Evolutionary conservation across 2,797 vertebrate species (phyloP).

Genomic region (Carcharodon carcharias): DNA sequence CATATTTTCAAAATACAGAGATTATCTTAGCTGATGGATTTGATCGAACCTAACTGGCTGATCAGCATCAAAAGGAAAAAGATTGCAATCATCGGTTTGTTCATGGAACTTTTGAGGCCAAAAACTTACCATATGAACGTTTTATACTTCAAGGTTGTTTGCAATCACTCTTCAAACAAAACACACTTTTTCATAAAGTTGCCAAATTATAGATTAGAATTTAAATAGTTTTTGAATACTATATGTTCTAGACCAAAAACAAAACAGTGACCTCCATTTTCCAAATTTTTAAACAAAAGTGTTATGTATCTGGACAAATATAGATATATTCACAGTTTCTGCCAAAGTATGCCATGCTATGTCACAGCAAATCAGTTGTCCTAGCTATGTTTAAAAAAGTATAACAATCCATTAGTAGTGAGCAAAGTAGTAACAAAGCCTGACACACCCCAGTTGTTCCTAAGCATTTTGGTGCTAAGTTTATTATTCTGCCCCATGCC

Average conservation of each 20-base stretch:
- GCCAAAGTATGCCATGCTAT: not conserved
- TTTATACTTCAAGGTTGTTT: not conserved
- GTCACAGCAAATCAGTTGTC: constrained; percentile 3
- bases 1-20: constrained; percentile 62
- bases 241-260: not conserved
- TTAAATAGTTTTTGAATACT: not conserved
- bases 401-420: not conserved
- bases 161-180: not conserved
- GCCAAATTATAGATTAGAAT: not conserved
- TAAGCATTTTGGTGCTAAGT: constrained; percentile 24
- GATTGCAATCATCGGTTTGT: not conserved
- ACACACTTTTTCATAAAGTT: not conserved
- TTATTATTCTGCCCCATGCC: constrained; percentile 26
- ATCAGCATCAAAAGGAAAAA: not conserved
- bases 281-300: not conserved
- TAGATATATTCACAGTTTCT: not conserved
- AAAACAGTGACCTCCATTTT: not conserved
- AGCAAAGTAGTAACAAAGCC: constrained; percentile 13
- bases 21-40: not conserved
- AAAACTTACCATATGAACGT: not conserved
- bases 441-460: constrained; percentile 20
- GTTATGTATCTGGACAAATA: not conserved
- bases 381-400: constrained; percentile 1
- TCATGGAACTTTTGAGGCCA: not conserved
- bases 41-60: not conserved